Evolutionary conservation across 2,113 vertebrate species (phyloP).

Genomic region (Scomber scombrus): DNA sequence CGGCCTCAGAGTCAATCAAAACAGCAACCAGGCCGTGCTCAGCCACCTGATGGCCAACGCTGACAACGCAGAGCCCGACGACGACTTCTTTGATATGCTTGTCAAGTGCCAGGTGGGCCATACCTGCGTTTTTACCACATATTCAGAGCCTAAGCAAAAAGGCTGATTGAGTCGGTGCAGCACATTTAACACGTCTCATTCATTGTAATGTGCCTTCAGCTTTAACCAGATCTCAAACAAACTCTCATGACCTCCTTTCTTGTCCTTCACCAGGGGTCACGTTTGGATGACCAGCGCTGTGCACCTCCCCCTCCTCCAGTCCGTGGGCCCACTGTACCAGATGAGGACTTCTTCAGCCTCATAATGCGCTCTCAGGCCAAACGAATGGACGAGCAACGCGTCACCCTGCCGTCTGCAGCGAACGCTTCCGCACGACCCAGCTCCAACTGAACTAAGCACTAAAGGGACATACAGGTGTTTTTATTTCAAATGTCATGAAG

Average conservation of each 20-base stretch:
- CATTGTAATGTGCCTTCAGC: not conserved
- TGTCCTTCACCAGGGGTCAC: conserved; percentile 86
- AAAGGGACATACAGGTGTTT: not conserved
- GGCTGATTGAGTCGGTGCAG: too few species aligned
- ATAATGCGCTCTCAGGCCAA: conserved; percentile 96
- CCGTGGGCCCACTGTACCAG: conserved; percentile 93
- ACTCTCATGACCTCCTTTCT: not conserved
- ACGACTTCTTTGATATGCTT: conserved; percentile 95
- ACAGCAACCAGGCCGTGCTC: conserved; percentile 82
- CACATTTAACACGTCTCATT: not conserved
- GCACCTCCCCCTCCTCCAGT: conserved; percentile 88
- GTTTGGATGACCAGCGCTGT: conserved; percentile 96
- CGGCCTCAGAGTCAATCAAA: conserved; percentile 87
- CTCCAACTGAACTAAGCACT: conserved; percentile 76
- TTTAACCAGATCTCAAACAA: not conserved
- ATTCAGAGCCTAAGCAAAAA: not conserved
- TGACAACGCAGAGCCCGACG: conserved; percentile 87
- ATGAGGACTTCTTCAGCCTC: conserved; percentile 98
- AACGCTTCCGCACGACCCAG: conserved; percentile 61
- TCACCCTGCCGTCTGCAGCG: conserved; percentile 86
- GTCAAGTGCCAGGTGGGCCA: conserved; percentile 92
- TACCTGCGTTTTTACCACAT: too few species aligned
- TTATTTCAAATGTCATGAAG: conserved; percentile 11
- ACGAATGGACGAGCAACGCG: conserved; percentile 96
- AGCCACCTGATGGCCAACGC: conserved; percentile 86